Conservation (phyloP, 2,888 invertebrate genomes). For the Drosophila barbarae region DNA sequence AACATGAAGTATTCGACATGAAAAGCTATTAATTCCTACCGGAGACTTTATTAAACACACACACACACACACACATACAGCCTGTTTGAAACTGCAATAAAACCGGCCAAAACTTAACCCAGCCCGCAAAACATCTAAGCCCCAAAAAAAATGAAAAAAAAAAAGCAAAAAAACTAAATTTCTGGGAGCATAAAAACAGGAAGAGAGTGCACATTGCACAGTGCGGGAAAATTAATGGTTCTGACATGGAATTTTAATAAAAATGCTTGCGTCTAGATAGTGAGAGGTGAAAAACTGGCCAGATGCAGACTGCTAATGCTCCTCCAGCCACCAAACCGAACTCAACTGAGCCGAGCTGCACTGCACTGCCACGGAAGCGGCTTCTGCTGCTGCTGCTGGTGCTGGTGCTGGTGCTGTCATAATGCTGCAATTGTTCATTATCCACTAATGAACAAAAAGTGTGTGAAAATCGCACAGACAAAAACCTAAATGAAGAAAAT, state of each 20-base stretch:
- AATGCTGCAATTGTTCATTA: conserved; percentile 77
- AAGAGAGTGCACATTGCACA: conserved; percentile 21
- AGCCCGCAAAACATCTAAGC: conserved; percentile 41
- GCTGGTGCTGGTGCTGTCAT: conserved; percentile 64
- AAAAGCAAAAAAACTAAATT: conserved; percentile 7
- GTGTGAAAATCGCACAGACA: conserved; percentile 66
- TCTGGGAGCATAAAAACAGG: conserved; percentile 13
- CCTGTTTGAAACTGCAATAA: conserved; percentile 35
- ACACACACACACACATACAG: background rate
- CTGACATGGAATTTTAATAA: conserved; percentile 72
- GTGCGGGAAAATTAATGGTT: conserved; percentile 73
- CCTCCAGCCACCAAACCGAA: conserved; percentile 16
- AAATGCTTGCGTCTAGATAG: conserved; percentile 72
- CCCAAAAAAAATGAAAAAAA: conserved; percentile 12
- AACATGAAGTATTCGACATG: conserved; percentile 34
- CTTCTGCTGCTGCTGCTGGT: conserved; percentile 33
- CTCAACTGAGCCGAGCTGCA: conserved; percentile 15
- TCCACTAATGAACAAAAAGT: conserved; percentile 78
- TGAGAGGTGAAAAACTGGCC: conserved; percentile 66
- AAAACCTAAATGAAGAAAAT: conserved; percentile 70
- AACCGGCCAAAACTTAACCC: conserved; percentile 37
- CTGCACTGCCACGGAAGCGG: conserved; percentile 31
- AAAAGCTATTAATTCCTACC: conserved; percentile 30
- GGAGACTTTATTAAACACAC: conserved; percentile 29
- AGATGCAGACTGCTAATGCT: conserved; percentile 57